These are phyloP conservation scores for Drosophila arizonae DNA, from an alignment of 1,140 invertebrate species.

Conservation along the genomic window DNA sequence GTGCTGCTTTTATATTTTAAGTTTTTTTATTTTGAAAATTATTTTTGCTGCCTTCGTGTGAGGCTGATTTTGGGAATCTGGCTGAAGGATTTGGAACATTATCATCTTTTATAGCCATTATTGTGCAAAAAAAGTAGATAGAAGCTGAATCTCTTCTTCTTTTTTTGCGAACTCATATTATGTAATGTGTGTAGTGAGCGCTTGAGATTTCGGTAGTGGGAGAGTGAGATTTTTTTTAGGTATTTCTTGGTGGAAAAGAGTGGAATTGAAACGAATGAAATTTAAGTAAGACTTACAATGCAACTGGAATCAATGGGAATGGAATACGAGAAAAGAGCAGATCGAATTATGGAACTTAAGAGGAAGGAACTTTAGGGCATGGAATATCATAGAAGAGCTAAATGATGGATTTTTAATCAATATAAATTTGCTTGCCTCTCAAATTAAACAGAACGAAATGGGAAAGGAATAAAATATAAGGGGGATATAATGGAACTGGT, in stretches of 20 bases:
- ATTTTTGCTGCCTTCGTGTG: slow-evolving; percentile 39
- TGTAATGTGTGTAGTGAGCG: slow-evolving; percentile 66
- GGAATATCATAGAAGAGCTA: too few relatives aligned
- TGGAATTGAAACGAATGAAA: neutral
- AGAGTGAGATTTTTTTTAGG: neutral
- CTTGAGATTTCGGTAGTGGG: slow-evolving; percentile 48
- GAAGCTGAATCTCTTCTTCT: slow-evolving; percentile 17
- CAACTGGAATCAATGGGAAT: too few relatives aligned
- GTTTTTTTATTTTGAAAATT: slow-evolving; percentile 49
- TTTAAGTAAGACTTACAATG: neutral
- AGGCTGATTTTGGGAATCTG: slow-evolving; percentile 69
- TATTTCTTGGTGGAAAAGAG: neutral
- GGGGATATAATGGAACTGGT: neutral
- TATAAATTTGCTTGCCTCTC: too few relatives aligned
- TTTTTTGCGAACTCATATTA: slow-evolving; percentile 41
- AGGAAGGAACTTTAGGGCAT: too few relatives aligned
- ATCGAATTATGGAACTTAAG: neutral
- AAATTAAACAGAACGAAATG: neutral
- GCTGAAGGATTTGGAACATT: slow-evolving; percentile 69
- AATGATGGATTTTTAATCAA: too few relatives aligned
- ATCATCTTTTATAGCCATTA: slow-evolving; percentile 71
- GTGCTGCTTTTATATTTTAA: slow-evolving; percentile 22
- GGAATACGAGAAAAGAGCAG: too few relatives aligned
- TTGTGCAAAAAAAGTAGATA: slow-evolving; percentile 33
- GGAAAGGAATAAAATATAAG: neutral